These are phyloP conservation scores for Sebastes taczanowskii DNA, from an alignment of 2,797 vertebrate species.

Conservation along the genomic window DNA sequence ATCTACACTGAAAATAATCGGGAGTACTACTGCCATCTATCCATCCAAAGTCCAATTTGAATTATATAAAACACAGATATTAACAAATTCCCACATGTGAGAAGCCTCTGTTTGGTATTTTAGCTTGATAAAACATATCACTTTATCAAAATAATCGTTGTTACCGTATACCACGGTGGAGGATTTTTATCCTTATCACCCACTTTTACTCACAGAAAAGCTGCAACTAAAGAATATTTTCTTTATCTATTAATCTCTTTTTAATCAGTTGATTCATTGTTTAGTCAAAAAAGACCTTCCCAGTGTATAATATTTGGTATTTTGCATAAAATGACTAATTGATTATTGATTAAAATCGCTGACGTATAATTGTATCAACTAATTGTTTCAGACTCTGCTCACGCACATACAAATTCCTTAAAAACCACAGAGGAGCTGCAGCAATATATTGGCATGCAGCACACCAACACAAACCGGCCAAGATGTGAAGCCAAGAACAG, in stretches of 20 bases:
- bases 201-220: background rate
- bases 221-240: background rate
- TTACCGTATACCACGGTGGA: background rate
- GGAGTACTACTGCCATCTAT: no score
- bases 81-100: background rate
- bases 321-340: background rate
- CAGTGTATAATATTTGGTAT: background rate
- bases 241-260: background rate
- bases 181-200: background rate
- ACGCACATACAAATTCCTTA: background rate
- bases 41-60: background rate
- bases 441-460: constrained; percentile 33
- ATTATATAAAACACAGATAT: background rate
- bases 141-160: background rate
- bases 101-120: background rate
- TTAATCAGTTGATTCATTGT: background rate
- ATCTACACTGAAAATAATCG: no score
- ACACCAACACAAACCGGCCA: constrained; percentile 33
- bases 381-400: background rate
- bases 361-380: no score
- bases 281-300: background rate
- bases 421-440: constrained; percentile 16
- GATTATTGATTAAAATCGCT: background rate
- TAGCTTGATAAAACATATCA: background rate
- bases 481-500: constrained; percentile 35